phyloP scores from a whole-genome alignment of 1,140 invertebrate genomes.

The Polyergus mexicanus region DNA sequence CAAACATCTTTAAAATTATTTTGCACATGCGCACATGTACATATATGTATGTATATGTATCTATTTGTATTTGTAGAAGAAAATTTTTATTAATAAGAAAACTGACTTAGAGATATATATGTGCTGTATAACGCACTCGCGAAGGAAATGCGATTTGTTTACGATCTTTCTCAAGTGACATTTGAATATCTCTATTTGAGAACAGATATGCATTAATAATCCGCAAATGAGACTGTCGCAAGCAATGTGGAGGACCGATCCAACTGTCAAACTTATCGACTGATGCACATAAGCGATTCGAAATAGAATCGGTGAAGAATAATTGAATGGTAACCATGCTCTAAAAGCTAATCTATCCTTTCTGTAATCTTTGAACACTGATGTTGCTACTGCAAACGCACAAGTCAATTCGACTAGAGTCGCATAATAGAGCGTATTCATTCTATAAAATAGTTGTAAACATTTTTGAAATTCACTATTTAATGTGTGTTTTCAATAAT shows the following conservation, averaged over 20 bases:
- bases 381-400: conserved; percentile 32
- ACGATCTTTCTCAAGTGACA: conserved; percentile 48
- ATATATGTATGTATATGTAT: too few relatives aligned
- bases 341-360: conserved; percentile 56
- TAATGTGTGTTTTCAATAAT: background rate
- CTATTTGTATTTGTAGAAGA: background rate
- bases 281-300: conserved; percentile 73
- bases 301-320: conserved; percentile 39
- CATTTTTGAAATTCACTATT: background rate
- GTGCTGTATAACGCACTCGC: conserved; percentile 68
- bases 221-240: conserved; percentile 71
- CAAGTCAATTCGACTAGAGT: conserved; percentile 55
- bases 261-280: conserved; percentile 38
- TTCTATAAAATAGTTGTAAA: conserved; percentile 45
- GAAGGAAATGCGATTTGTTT: background rate
- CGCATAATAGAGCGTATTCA: conserved; percentile 42
- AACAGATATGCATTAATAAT: conserved; percentile 65
- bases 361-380: conserved; percentile 50
- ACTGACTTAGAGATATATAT: conserved; percentile 70
- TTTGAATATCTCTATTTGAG: conserved; percentile 70
- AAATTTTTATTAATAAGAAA: background rate
- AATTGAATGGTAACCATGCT: conserved; percentile 73
- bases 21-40: too few relatives aligned
- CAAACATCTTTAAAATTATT: too few relatives aligned
- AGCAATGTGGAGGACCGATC: conserved; percentile 67